Evolutionary conservation across 2,797 vertebrate species (phyloP).

Genomic region (Poecilia wingei): DNA sequence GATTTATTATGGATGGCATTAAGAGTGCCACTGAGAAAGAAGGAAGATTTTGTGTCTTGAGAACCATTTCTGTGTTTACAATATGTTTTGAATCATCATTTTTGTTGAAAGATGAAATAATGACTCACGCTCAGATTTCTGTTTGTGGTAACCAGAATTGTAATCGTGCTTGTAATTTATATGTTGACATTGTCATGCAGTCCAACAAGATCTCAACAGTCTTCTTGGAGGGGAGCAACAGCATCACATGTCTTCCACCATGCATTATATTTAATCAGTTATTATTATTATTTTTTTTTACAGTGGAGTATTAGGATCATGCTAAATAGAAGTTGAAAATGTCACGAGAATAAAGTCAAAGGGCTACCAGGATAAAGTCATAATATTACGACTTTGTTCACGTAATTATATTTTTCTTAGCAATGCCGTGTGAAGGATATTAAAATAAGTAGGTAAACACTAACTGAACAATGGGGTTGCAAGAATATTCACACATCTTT

Average conservation of each 20-base stretch:
- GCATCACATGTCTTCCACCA: background rate
- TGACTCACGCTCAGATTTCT: background rate
- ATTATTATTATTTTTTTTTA: too few species aligned
- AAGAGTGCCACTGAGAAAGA: background rate
- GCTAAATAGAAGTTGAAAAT: too few species aligned
- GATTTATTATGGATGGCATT: background rate
- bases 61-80: background rate
- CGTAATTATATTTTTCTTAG: background rate
- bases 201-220: background rate
- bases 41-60: background rate
- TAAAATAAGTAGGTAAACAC: conserved; percentile 4
- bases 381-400: too few species aligned
- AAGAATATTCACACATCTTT: conserved; percentile 39
- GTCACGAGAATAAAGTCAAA: too few species aligned
- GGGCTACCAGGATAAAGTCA: too few species aligned
- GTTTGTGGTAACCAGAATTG: background rate
- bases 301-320: too few species aligned
- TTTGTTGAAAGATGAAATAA: background rate
- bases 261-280: background rate
- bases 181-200: background rate
- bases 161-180: background rate
- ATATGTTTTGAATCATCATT: background rate
- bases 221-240: background rate
- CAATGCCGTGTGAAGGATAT: background rate
- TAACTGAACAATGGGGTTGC: background rate